A percentile compares a stretch with the other conserved stretches of the same genome.
Evolutionary conservation across 1,140 invertebrate species (phyloP).

Genomic region (Solenopsis fugax): DNA sequence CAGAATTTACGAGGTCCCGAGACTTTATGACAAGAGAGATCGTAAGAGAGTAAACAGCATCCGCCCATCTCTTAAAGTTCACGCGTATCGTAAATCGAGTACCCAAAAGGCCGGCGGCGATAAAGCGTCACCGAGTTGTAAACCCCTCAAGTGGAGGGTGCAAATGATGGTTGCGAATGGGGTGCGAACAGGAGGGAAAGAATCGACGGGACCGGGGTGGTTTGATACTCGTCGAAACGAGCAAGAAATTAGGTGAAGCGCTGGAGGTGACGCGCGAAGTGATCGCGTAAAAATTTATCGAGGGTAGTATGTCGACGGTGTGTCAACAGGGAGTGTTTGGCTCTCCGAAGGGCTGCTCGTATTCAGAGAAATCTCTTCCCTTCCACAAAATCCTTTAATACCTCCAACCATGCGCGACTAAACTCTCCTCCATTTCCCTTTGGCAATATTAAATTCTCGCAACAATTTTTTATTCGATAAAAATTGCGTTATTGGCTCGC

Average conservation of each 20-base stretch:
- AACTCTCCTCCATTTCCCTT: background rate
- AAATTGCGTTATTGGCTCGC: background rate
- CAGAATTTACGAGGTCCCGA: constrained; percentile 21
- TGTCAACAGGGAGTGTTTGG: constrained; percentile 38
- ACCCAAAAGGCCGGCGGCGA: constrained; percentile 33
- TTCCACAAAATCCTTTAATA: background rate
- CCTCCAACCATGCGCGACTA: background rate
- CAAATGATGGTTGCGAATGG: constrained; percentile 34
- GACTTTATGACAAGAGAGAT: constrained; percentile 39
- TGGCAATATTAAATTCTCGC: background rate
- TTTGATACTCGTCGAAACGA: constrained; percentile 19
- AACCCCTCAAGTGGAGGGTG: constrained; percentile 11
- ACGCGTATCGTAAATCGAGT: constrained; percentile 52
- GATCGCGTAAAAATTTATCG: constrained; percentile 55
- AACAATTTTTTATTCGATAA: background rate
- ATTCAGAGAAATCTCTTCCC: background rate
- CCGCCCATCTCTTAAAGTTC: constrained; percentile 41
- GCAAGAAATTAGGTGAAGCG: constrained; percentile 47
- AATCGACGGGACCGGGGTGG: background rate
- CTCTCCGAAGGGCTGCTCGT: constrained; percentile 1
- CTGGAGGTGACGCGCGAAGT: background rate
- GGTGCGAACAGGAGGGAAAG: background rate
- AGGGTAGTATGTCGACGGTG: background rate
- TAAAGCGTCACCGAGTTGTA: constrained; percentile 44
- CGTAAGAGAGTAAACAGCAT: constrained; percentile 37